phyloP scores from a whole-genome alignment of 2,888 invertebrate genomes.

The Mesorhabditis belari region DNA sequence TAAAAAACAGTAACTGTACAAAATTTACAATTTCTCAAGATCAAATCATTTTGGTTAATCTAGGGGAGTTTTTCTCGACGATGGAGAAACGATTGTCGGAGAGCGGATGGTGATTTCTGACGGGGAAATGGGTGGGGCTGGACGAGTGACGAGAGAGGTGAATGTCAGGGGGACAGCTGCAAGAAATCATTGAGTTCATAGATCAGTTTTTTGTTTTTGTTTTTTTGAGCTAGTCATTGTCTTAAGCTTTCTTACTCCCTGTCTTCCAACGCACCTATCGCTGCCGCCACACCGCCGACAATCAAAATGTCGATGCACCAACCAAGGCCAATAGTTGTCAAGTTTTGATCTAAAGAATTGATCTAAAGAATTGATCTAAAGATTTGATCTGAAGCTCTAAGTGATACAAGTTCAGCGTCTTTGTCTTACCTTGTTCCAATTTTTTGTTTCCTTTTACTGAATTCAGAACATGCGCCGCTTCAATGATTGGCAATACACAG shows the following conservation, averaged over 20 bases:
- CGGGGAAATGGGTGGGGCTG: background rate
- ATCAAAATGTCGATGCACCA: background rate
- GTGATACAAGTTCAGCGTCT: background rate
- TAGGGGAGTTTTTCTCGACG: no score
- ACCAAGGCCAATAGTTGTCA: background rate
- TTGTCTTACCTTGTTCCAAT: background rate
- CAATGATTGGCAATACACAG: background rate
- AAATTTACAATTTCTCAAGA: no score
- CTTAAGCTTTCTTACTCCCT: background rate
- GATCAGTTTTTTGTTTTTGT: background rate
- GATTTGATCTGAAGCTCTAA: background rate
- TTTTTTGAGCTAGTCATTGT: no score
- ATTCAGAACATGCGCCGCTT: background rate
- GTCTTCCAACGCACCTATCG: background rate
- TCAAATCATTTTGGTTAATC: no score
- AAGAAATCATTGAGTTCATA: background rate
- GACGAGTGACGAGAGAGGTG: background rate
- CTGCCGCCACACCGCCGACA: background rate
- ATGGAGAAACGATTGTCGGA: no score
- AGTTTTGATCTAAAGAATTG: no score
- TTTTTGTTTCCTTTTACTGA: background rate
- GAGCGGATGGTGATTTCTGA: no score
- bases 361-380: no score
- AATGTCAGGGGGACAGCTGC: background rate
- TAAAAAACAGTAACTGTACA: no score